Percentiles rank a stretch among this genome's conserved stretches.
Evolutionary conservation across 1,140 invertebrate genomes (phyloP).

Genomic region (Camponotus pennsylvanicus): DNA sequence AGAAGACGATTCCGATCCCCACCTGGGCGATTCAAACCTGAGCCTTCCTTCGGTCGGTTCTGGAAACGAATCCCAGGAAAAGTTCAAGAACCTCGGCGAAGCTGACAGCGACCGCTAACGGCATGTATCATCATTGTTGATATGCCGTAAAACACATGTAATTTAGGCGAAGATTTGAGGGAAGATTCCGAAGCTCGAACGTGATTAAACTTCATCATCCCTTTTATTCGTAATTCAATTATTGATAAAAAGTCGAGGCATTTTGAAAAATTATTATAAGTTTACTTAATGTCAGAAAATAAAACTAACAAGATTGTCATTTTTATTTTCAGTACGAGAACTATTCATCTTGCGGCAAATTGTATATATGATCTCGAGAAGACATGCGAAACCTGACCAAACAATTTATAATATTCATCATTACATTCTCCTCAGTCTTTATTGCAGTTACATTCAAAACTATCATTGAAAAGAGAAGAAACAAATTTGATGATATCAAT

Average conservation of each 20-base stretch:
- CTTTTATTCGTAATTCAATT: neutral
- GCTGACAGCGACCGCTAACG: constrained; percentile 34
- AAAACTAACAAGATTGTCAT: neutral
- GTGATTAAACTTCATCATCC: neutral
- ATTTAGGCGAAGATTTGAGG: constrained; percentile 4
- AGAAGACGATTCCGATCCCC: constrained; percentile 71
- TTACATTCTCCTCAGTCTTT: neutral
- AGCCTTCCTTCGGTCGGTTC: constrained; percentile 49
- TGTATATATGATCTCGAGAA: neutral
- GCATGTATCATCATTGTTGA: constrained; percentile 27
- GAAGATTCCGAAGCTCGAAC: neutral
- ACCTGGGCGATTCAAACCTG: constrained; percentile 63
- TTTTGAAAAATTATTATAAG: neutral
- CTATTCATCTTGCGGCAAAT: neutral
- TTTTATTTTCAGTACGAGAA: constrained; percentile 23
- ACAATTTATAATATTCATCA: neutral
- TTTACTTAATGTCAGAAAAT: neutral
- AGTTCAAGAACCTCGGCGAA: constrained; percentile 74
- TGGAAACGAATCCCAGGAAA: constrained; percentile 68
- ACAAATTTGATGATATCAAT: neutral
- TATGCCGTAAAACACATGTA: constrained; percentile 19
- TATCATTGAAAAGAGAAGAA: neutral
- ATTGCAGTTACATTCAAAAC: neutral
- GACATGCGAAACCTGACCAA: neutral
- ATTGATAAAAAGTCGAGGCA: neutral